Evolutionary conservation across 2,888 invertebrate species (phyloP), one percentile per base, ranked within the genome.

Genomic region (Ypsolopha scabrella): DNA sequence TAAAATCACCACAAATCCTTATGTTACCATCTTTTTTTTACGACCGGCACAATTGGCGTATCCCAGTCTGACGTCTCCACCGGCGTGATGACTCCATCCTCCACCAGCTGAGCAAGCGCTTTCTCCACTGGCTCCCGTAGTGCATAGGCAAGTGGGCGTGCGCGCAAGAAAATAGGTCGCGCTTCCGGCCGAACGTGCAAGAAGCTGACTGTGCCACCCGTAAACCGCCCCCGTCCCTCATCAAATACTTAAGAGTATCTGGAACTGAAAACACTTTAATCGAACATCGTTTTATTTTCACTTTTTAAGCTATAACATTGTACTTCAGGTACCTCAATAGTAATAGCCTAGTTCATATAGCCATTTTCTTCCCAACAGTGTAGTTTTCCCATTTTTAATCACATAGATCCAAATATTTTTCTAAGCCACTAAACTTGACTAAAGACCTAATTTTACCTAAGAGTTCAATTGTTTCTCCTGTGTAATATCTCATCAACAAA

Each of bases 11-110:
- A n/a, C 62, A 63, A n/a, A 64, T 54, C 11, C 63, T 33, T 2
- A 65, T 55, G 10, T 49, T 59, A 53, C 61, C 63, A 36, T 64
- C 61, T 10, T 56, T 58, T 34, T 63, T 60, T 1, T n/a, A 61
- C 50, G 0, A 63, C 61, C 0, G 58, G 61, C 2, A 62, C 60
- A 8, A 61, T 61, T 0, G 60, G 60, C 2, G 60, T 62, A 6
- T 60, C 62, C 62, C 63, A 60, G 41, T 62, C 61, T 0, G 62
- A 61, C 7, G 52, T 48, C 1, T 51, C 49, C n/a, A 65, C 61
- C 1, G 62, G 61, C 0, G 58, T 54, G 50, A 60, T 47, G 35
- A 62, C 39, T 47, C 57, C 61, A 36, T 61, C 59, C 4, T 38
- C 43, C 48, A 53, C 53, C 51, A 57, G 38, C 49, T 41, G 50